Percentiles rank a stretch among this genome's conserved stretches.
phyloP scores from a whole-genome alignment of 2,797 vertebrate species.

The Triplophysa bombifrons region DNA sequence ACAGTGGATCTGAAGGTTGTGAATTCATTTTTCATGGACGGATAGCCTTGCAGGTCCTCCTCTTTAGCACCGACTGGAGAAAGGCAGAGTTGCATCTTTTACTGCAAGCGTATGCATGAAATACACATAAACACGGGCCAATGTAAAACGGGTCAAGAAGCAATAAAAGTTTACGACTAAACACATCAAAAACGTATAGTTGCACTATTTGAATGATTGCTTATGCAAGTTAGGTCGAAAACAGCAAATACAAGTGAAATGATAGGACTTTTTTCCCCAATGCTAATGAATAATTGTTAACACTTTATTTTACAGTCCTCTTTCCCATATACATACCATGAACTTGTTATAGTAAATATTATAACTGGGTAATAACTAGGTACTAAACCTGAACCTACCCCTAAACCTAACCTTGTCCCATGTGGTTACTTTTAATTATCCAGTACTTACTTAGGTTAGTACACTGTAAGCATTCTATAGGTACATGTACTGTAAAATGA shows the following conservation, averaged over 20 bases:
- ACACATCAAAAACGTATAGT: neutral
- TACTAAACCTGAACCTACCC: too few relatives aligned
- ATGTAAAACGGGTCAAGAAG: neutral
- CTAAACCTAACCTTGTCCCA: too few relatives aligned
- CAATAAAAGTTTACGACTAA: constrained; percentile 15
- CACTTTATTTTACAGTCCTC: too few relatives aligned
- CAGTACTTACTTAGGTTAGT: too few relatives aligned
- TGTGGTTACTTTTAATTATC: too few relatives aligned
- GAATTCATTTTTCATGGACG: constrained; percentile 8
- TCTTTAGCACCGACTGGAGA: constrained; percentile 40
- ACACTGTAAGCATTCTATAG: too few relatives aligned
- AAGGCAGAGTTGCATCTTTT: constrained; percentile 25
- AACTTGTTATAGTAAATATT: too few relatives aligned
- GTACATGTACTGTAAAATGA: too few relatives aligned
- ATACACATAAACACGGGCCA: constrained; percentile 13
- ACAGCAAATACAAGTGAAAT: neutral
- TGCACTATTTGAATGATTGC: constrained; percentile 8
- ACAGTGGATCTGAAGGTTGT: constrained; percentile 15
- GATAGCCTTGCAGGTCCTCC: constrained; percentile 23
- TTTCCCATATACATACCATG: too few relatives aligned
- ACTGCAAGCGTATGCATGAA: constrained; percentile 18
- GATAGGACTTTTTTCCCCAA: neutral
- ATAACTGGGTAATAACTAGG: too few relatives aligned
- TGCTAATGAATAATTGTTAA: neutral
- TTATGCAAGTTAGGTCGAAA: neutral